Evolutionary conservation across 2,888 invertebrate species (phyloP).

Genomic region (Dinocampus coccinellae): DNA sequence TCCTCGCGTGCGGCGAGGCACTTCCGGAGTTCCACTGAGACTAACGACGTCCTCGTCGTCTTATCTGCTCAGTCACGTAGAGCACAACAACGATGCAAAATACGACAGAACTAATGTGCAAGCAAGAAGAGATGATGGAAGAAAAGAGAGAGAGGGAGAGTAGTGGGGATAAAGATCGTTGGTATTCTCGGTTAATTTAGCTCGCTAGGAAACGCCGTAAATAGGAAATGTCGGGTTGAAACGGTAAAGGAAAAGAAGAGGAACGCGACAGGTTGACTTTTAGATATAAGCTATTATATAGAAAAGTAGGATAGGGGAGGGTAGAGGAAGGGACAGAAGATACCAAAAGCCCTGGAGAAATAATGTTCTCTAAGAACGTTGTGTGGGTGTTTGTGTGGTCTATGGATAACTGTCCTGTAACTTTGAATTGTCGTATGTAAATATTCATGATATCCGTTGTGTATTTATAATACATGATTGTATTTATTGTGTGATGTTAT

Average conservation of each 20-base stretch:
- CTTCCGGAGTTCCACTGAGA: conserved; percentile 48
- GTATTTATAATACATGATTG: background rate
- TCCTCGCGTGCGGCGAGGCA: conserved; percentile 64
- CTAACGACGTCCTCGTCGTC: conserved; percentile 66
- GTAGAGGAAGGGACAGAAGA: background rate
- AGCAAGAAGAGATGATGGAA: conserved; percentile 42
- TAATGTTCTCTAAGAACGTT: background rate
- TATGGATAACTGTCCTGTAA: background rate
- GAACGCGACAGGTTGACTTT: conserved; percentile 9
- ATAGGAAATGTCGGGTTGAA: conserved; percentile 56
- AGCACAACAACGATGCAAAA: conserved; percentile 34
- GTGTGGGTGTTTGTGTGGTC: background rate
- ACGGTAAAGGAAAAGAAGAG: background rate
- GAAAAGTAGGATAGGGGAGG: background rate
- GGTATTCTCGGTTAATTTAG: conserved; percentile 64
- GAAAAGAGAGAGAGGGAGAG: conserved; percentile 28
- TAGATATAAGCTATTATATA: background rate
- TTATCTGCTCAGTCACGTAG: conserved; percentile 65
- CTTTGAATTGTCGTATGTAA: background rate
- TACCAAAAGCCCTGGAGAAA: background rate
- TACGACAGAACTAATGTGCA: conserved; percentile 13
- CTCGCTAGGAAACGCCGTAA: conserved; percentile 61
- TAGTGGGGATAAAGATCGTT: conserved; percentile 55
- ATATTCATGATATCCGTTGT: conserved; percentile 1
- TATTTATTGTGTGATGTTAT: background rate